Percentiles rank a stretch among this genome's conserved stretches.
phyloP scores from a whole-genome alignment of 2,113 vertebrate genomes.

The Manacus vitellinus region DNA sequence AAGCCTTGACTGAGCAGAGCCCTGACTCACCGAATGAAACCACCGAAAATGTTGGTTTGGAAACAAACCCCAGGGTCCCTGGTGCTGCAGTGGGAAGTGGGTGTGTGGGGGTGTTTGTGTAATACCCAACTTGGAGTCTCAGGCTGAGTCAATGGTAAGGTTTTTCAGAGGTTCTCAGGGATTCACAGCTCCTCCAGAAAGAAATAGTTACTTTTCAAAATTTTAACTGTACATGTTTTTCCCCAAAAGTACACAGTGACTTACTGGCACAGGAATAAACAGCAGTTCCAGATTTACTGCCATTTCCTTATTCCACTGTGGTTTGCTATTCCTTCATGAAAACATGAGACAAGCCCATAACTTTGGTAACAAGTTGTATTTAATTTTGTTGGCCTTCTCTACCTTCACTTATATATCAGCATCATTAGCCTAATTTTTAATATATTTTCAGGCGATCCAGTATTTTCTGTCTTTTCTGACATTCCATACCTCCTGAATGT shows the following conservation, averaged over 20 bases:
- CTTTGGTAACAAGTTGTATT: background rate
- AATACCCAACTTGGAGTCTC: background rate
- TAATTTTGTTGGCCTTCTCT: background rate
- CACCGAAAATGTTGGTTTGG: background rate
- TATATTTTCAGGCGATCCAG: rapidly evolving
- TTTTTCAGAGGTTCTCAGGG: background rate
- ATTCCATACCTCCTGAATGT: background rate
- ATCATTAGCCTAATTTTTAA: background rate
- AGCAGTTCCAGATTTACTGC: background rate
- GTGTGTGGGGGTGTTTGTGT: rapidly evolving
- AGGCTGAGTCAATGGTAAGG: background rate
- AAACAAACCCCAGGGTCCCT: background rate
- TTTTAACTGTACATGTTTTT: background rate
- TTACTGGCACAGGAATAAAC: background rate
- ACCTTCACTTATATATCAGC: background rate
- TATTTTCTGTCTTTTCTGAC: background rate
- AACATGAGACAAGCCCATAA: background rate
- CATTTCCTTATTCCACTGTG: background rate
- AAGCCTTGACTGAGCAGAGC: background rate
- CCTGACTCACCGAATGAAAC: background rate
- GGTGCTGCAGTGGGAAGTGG: background rate
- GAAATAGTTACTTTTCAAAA: background rate
- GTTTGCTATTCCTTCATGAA: background rate
- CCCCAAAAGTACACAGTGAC: background rate
- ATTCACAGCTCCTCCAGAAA: background rate